Conservation (phyloP, 1,140 invertebrate species). For the Cydia amplana region DNA sequence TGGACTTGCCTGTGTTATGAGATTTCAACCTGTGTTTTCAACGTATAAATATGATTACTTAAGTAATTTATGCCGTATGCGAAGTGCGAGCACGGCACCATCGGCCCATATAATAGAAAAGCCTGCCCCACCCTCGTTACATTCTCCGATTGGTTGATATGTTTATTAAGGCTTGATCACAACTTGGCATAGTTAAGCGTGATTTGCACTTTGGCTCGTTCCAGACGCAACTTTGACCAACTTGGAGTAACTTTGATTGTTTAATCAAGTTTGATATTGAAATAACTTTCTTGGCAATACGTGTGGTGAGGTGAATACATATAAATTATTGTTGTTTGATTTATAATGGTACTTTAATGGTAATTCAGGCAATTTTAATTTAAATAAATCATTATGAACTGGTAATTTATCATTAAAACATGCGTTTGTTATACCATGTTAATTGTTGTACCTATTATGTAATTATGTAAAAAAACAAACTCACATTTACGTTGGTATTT, state of each 20-base stretch:
- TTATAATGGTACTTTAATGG: too few species aligned
- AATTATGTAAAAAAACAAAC: too few species aligned
- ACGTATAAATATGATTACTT: neutral
- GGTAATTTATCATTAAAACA: too few species aligned
- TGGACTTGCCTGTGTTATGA: too few species aligned
- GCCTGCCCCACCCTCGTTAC: neutral
- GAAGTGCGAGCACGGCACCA: neutral
- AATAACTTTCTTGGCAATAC: neutral
- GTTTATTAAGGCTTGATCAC: slow-evolving; percentile 26
- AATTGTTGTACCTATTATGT: too few species aligned
- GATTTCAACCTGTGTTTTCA: too few species aligned
- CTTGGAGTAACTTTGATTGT: slow-evolving; percentile 14
- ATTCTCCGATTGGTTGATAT: slow-evolving; percentile 26
- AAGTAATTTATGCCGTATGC: neutral
- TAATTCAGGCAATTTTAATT: too few species aligned
- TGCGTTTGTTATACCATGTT: too few species aligned
- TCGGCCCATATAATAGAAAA: neutral
- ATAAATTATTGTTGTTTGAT: neutral
- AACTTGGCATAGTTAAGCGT: slow-evolving; percentile 28
- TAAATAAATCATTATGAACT: too few species aligned
- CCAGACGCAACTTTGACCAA: slow-evolving; percentile 17
- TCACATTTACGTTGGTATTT: too few species aligned
- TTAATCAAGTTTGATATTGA: slow-evolving; percentile 24
- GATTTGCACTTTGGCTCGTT: slow-evolving; percentile 23
- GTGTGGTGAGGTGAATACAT: neutral